Evolutionary conservation across 2,888 invertebrate species (phyloP), one percentile per base, ranked within the genome.

Genomic region (Eristalis tenax): DNA sequence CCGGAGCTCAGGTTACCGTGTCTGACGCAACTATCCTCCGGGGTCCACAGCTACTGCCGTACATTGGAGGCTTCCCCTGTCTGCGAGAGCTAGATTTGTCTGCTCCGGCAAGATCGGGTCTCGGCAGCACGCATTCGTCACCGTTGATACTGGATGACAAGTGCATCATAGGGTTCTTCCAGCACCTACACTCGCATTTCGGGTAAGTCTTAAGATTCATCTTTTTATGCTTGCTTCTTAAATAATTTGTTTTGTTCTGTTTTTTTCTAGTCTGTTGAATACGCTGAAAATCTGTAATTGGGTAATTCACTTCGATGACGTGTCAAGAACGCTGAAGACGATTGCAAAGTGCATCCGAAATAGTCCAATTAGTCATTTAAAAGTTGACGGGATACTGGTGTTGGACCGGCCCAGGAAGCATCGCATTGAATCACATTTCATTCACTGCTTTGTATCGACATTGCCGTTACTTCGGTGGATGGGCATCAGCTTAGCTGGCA

Each of bases 71-170:
- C 11, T 94, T 94, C 89, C 93, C 93, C 13, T 93, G 93, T 35
- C 91, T 94, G 50, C 93, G 94, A 84, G 94, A 94, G 89, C 91
- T 94, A 26, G 94, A 94, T 89, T 90, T 94, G 23, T 94, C 94
- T 15, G 92, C 94, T 71, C 91, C 91, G 69, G 94, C 94, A 89
- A 93, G 93, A 80, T 93, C 93, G 2, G 92, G 93, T 1, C 91
- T 93, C 73, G 93, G 93, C 6, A 90, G 90, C 74, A 89, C 90
- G 38, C 89, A 89, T 56, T 90, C 91, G 38, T 91, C 91, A 73
- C 92, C 93, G 59, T 91, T 93, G 83, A 93, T 94, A 83, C 89
- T 93, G 57, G 93, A 94, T 90, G 94, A 94, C 89, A 94, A 94
- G 88, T 92, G 93, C 61, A 91, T 94, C 38, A 90, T 93, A 32